These are phyloP conservation scores for Drosophila rhopaloa DNA, from an alignment of 1,140 invertebrate species.

Conservation along the genomic window DNA sequence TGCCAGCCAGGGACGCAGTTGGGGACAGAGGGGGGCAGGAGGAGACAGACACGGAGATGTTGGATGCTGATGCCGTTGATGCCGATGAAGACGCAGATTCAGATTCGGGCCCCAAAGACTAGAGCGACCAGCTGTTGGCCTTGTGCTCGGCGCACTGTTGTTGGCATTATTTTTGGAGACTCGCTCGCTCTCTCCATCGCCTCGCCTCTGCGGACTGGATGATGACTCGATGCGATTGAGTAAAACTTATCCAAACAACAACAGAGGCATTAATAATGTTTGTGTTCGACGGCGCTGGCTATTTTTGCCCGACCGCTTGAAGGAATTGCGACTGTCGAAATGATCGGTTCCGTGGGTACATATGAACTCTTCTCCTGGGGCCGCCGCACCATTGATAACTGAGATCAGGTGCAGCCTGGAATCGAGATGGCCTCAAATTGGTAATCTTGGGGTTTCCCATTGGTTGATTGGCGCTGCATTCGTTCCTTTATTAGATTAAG, in stretches of 20 bases:
- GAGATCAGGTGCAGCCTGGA: slow-evolving; percentile 32
- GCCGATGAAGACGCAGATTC: slow-evolving; percentile 46
- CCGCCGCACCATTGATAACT: slow-evolving; percentile 29
- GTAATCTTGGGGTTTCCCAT: slow-evolving; percentile 17
- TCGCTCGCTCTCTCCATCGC: slow-evolving; percentile 31
- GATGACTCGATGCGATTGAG: slow-evolving; percentile 51
- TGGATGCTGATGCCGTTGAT: slow-evolving; percentile 36
- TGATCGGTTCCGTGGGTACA: slow-evolving; percentile 23
- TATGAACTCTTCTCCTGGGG: slow-evolving; percentile 4
- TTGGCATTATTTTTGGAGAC: slow-evolving; percentile 51
- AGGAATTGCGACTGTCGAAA: slow-evolving; percentile 40
- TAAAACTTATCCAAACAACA: slow-evolving; percentile 54
- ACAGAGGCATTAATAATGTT: slow-evolving; percentile 51
- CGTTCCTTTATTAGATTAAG: slow-evolving; percentile 13
- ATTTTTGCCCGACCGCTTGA: slow-evolving; percentile 36
- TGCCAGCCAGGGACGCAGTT: slow-evolving; percentile 35
- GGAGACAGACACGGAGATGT: slow-evolving; percentile 28
- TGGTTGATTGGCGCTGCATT: slow-evolving; percentile 16
- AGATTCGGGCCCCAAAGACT: slow-evolving; percentile 33
- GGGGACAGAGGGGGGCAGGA: background rate
- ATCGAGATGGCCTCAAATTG: slow-evolving; percentile 24
- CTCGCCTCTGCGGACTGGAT: slow-evolving; percentile 10
- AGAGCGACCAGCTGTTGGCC: slow-evolving; percentile 48
- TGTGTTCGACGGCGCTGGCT: slow-evolving; percentile 43
- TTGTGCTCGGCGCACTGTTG: slow-evolving; percentile 39